phyloP scores from a whole-genome alignment of 2,888 invertebrate species.

The Resseliella maxima region DNA sequence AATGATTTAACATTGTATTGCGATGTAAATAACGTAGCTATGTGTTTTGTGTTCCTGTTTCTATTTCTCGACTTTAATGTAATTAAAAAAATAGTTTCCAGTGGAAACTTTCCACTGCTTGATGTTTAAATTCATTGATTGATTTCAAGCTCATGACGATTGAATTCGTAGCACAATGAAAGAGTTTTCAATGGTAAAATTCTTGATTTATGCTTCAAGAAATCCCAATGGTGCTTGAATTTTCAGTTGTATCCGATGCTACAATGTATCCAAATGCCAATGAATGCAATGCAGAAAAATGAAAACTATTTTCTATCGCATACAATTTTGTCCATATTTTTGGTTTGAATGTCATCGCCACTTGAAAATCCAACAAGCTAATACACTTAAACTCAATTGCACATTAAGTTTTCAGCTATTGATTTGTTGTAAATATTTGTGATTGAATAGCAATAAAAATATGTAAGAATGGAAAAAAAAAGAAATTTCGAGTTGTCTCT shows the following conservation, averaged over 20 bases:
- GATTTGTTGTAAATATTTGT: conserved; percentile 37
- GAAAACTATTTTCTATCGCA: not conserved
- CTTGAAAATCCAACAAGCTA: conserved; percentile 31
- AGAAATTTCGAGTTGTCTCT: no score
- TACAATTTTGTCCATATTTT: not conserved
- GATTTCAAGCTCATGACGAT: not conserved
- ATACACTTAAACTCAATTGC: conserved; percentile 18
- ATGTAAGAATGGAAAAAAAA: not conserved
- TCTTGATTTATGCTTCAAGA: conserved; percentile 27
- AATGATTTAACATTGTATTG: no score
- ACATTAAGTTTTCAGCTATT: conserved; percentile 35
- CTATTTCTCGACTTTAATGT: no score
- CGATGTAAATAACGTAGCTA: no score
- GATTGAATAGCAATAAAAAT: conserved; percentile 27
- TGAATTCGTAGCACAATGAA: not conserved
- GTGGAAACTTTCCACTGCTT: no score
- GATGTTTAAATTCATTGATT: no score
- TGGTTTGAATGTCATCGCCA: not conserved
- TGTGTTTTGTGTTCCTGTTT: no score
- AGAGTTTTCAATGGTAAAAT: not conserved
- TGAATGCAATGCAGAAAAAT: no score
- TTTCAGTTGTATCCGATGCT: not conserved
- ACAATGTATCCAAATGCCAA: not conserved
- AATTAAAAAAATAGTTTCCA: no score
- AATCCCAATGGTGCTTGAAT: not conserved